Evolutionary conservation across 2,888 invertebrate species (phyloP).

Genomic region (Gisinianus flammeolus): DNA sequence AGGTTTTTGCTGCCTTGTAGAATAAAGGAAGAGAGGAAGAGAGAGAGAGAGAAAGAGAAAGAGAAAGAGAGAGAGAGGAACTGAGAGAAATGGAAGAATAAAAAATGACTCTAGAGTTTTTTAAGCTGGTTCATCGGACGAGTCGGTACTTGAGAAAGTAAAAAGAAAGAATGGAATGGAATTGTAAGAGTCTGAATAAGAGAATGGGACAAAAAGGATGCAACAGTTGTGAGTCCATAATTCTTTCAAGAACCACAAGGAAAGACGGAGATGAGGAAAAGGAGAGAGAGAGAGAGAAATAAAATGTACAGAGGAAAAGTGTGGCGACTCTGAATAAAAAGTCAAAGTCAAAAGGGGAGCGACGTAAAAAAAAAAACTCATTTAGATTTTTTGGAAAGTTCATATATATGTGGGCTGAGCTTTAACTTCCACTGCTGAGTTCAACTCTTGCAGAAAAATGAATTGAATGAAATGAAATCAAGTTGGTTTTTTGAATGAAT

Average conservation of each 20-base stretch:
- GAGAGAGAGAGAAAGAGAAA: conserved; percentile 21
- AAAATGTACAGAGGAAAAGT: background rate
- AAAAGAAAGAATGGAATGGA: no score
- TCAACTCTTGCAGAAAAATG: no score
- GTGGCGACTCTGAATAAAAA: background rate
- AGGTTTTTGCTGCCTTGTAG: background rate
- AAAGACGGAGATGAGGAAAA: background rate
- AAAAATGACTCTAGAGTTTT: conserved; percentile 19
- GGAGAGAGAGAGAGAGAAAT: background rate
- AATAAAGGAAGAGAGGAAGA: background rate
- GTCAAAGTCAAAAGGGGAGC: background rate
- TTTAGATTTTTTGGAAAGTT: no score
- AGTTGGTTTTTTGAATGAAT: no score
- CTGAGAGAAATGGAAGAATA: conserved; percentile 4
- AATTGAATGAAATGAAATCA: no score
- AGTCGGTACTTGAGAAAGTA: no score
- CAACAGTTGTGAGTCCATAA: conserved; percentile 39
- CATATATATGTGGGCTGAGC: no score
- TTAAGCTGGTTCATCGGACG: no score
- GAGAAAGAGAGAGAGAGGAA: background rate
- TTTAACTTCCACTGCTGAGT: no score
- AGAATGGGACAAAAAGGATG: conserved; percentile 13
- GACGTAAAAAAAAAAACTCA: background rate
- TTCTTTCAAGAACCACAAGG: background rate
- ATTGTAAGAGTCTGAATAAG: background rate